A percentile compares a stretch with the other conserved stretches of the same genome.
These are phyloP conservation scores for Xyliphius kryptos DNA, from an alignment of 2,113 vertebrate species.

Conservation along the genomic window DNA sequence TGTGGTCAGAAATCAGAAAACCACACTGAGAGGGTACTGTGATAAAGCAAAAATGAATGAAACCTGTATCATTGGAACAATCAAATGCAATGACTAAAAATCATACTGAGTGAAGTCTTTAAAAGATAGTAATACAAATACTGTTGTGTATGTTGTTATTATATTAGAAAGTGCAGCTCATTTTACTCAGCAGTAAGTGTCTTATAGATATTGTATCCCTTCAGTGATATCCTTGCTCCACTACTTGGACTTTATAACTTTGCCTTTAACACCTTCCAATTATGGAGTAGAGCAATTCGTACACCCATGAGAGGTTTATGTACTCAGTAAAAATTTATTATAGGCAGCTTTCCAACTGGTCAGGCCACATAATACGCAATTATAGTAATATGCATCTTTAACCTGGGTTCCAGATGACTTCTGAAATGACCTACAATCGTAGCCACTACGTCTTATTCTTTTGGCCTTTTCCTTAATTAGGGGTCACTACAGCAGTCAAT, in stretches of 20 bases:
- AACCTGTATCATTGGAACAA: constrained; percentile 42
- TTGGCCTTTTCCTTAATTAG: too few relatives aligned
- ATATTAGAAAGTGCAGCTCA: neutral
- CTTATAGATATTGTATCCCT: constrained; percentile 27
- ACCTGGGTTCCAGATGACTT: constrained; percentile 57
- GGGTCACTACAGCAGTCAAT: too few relatives aligned
- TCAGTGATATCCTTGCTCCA: constrained; percentile 45
- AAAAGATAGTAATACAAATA: neutral
- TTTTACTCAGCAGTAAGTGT: constrained; percentile 5
- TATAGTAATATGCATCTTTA: constrained; percentile 57
- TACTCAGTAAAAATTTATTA: constrained; percentile 65
- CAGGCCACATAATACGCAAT: constrained; percentile 63
- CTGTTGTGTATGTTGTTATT: neutral
- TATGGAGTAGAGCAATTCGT: constrained; percentile 53
- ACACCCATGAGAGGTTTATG: constrained; percentile 62
- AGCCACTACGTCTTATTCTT: too few relatives aligned
- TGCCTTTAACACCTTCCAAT: constrained; percentile 59
- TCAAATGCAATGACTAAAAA: neutral
- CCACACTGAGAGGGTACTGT: neutral
- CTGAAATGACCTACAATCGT: constrained; percentile 55
- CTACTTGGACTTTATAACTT: constrained; percentile 47
- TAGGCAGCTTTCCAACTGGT: constrained; percentile 56
- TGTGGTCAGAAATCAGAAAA: neutral
- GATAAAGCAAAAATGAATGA: constrained; percentile 16
- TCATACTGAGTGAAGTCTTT: constrained; percentile 2